Percentiles rank a stretch among this genome's conserved stretches.
phyloP scores from a whole-genome alignment of 2,888 invertebrate genomes.

The Cacoxenus indagator region DNA sequence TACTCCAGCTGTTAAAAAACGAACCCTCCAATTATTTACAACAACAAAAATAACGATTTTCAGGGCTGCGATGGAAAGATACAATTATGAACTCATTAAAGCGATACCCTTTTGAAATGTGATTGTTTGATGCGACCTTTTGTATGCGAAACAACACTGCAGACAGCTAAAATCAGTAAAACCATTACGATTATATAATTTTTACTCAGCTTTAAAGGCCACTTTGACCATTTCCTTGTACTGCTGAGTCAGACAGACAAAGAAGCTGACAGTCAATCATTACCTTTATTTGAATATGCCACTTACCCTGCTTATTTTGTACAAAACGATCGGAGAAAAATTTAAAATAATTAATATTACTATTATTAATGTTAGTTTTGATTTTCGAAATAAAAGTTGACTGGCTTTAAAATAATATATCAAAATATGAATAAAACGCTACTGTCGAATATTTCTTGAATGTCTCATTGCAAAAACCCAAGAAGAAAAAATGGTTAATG shows the following conservation, averaged over 20 bases:
- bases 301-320: not conserved
- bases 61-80: not conserved
- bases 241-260: not conserved
- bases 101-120: not conserved
- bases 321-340: not conserved
- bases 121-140: not conserved
- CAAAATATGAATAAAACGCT: slow-evolving; percentile 43
- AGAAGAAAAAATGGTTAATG: not conserved
- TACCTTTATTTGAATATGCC: not conserved
- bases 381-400: slow-evolving; percentile 30
- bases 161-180: not conserved
- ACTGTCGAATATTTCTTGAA: slow-evolving; percentile 32
- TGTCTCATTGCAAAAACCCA: slow-evolving; percentile 9
- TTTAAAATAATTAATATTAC: not conserved
- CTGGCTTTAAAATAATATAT: slow-evolving; percentile 28
- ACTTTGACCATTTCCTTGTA: slow-evolving; percentile 2
- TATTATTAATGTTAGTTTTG: not conserved
- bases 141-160: not conserved
- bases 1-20: no score
- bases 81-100: slow-evolving; percentile 8
- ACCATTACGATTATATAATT: slow-evolving; percentile 1
- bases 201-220: slow-evolving; percentile 13
- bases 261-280: not conserved
- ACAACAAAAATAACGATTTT: no score
- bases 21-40: no score